Conservation (phyloP, 1,140 invertebrate species). For the Dendroctonus ponderosae region DNA sequence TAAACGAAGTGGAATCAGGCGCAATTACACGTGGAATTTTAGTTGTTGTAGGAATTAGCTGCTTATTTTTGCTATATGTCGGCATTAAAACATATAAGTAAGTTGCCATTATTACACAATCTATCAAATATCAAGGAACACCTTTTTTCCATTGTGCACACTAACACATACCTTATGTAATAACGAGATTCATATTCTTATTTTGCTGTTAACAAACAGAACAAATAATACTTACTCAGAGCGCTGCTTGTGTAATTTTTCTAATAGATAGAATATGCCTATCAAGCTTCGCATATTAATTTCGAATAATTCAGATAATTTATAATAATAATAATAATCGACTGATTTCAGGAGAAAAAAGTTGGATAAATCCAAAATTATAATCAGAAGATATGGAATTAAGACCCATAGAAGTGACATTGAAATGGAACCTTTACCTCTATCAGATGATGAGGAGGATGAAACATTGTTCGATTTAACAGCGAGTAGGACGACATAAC, state of each 20-base stretch:
- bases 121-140: too few relatives aligned
- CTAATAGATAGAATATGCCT: too few relatives aligned
- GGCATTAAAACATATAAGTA: slow-evolving; percentile 55
- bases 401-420: slow-evolving; percentile 57
- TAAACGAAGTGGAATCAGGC: slow-evolving; percentile 41
- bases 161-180: too few relatives aligned
- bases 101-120: not conserved
- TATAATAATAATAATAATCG: too few relatives aligned
- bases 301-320: too few relatives aligned
- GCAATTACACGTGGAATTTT: slow-evolving; percentile 54
- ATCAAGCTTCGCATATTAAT: not conserved
- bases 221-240: too few relatives aligned
- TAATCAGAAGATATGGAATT: slow-evolving; percentile 59
- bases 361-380: slow-evolving; percentile 48
- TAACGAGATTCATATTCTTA: too few relatives aligned
- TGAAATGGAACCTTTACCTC: slow-evolving; percentile 59
- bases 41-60: slow-evolving; percentile 54
- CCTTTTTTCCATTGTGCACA: too few relatives aligned
- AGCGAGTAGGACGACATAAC: not conserved
- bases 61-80: slow-evolving; percentile 54
- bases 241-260: too few relatives aligned
- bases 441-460: slow-evolving; percentile 61
- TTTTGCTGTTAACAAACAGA: too few relatives aligned
- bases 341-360: slow-evolving; percentile 45
- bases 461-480: slow-evolving; percentile 57